Percentiles rank a stretch among this genome's conserved stretches.
phyloP scores from a whole-genome alignment of 2,113 vertebrate species.

The Chaenogobius annularis region DNA sequence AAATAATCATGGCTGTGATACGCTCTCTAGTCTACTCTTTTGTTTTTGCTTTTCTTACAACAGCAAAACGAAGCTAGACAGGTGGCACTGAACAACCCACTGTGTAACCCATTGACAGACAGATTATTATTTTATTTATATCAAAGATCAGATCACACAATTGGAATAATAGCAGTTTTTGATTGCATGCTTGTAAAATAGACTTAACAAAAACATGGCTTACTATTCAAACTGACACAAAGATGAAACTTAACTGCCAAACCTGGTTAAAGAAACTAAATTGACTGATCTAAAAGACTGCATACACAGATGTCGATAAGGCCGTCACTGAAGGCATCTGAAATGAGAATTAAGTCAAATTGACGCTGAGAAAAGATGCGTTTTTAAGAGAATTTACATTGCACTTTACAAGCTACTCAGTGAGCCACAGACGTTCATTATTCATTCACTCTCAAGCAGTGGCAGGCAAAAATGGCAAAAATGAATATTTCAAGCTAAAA shows the following conservation, averaged over 20 bases:
- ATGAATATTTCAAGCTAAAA: no score
- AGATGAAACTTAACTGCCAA: not conserved
- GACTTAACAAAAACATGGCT: not conserved
- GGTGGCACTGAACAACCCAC: not conserved
- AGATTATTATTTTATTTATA: not conserved
- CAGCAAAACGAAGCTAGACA: conserved; percentile 11
- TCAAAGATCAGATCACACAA: not conserved
- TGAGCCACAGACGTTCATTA: no score
- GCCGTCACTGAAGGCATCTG: no score
- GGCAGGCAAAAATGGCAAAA: no score
- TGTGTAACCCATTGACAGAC: not conserved
- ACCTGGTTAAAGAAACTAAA: no score
- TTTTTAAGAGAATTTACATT: no score
- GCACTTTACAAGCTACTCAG: no score
- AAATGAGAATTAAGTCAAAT: no score
- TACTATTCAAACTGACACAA: not conserved
- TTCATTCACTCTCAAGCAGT: no score
- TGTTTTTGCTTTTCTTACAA: conserved; percentile 23
- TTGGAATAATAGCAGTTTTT: conserved; percentile 31
- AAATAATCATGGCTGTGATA: conserved; percentile 48
- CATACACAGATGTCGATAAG: no score
- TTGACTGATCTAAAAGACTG: no score
- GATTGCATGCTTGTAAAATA: not conserved
- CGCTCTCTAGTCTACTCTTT: conserved; percentile 22
- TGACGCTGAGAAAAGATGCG: no score